Base-by-base conservation (phyloP, 2,888 invertebrate species). In the Oasisia sp. region DNA sequence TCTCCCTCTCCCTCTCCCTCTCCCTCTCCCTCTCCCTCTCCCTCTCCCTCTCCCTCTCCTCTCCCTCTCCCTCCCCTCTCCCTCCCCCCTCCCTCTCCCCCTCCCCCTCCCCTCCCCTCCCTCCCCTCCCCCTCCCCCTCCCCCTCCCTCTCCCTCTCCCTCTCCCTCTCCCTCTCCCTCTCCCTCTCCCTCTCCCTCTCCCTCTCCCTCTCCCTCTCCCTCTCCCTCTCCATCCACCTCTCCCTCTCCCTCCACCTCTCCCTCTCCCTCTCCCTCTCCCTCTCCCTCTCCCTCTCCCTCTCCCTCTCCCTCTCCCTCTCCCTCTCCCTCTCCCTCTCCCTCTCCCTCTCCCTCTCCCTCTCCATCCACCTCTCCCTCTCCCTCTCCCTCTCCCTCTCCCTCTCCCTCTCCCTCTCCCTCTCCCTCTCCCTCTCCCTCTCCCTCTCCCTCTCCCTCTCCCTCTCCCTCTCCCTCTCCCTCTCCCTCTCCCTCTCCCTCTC, bases 31-130 rank as follows among this genome's bases (percentile, higher is more conserved):
- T 38, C 56, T 92, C 92, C 32, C 91, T 45, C 45, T 92, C 92
- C 90, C 92, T 92, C 44, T 92, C 50, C 93, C n/a, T n/a, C n/a
- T n/a, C n/a, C n/a, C n/a, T n/a, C n/a, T 93, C 74, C 93, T 93
- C 92, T 3, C 32, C n/a, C 32, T 1, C 45, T 19, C 27, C 1
- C 91, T 89, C 32, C 14, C 89, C 32, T 89, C 38, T 89, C 89
- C 89, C 89, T 32, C 89, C 38, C 32, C 89, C 5, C 89, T 89
- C 89, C 89, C 89, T 89, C 89, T 89, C 89, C 89, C 89, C 5
- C 89, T 32, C 89, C 89, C 32, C 38, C 89, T 89, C 32, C 89
- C 89, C 38, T 38, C 38, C 89, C 89, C 89, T 32, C 89, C 38
- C 89, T n/a, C 89, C 89, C 38, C 89, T 89, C 89, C 89, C 89